These are phyloP conservation scores for Poeciliopsis turrubarensis DNA, from an alignment of 2,113 vertebrate genomes.

Conservation along the genomic window DNA sequence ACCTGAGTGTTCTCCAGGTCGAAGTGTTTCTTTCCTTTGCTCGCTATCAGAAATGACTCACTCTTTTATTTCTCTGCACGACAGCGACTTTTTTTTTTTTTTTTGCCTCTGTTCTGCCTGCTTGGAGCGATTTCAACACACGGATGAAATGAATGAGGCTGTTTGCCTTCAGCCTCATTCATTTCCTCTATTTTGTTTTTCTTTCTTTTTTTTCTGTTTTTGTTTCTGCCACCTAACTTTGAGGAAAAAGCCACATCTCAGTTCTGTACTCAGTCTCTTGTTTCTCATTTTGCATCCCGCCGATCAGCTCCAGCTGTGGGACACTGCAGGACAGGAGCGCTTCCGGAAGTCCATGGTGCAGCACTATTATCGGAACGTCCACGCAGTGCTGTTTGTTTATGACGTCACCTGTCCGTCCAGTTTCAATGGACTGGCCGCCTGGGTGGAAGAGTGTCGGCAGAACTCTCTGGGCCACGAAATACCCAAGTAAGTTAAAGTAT, in stretches of 20 bases:
- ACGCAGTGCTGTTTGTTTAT: slow-evolving; percentile 92
- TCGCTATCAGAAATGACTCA: slow-evolving; percentile 45
- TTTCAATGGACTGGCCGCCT: slow-evolving; percentile 85
- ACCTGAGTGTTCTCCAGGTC: background rate
- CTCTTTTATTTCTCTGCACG: background rate
- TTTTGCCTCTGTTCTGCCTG: background rate
- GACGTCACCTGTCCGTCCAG: slow-evolving; percentile 89
- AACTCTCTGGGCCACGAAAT: slow-evolving; percentile 86
- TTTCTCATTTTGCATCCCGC: background rate
- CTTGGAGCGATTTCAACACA: slow-evolving; percentile 43
- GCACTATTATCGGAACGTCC: slow-evolving; percentile 95
- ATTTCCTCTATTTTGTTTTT: no score
- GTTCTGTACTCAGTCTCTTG: background rate
- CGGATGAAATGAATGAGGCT: no score
- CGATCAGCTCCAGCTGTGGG: slow-evolving; percentile 94
- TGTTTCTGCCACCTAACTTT: background rate
- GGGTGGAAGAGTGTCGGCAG: slow-evolving; percentile 94
- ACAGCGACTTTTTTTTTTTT: no score
- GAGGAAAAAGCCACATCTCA: background rate
- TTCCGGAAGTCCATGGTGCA: slow-evolving; percentile 96
- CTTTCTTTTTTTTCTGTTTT: background rate
- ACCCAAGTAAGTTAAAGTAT: slow-evolving; percentile 79
- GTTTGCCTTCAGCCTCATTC: background rate
- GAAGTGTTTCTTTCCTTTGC: slow-evolving; percentile 12
- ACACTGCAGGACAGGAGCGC: slow-evolving; percentile 95